Evolutionary conservation across 2,888 invertebrate species (phyloP).

Genomic region (Brachynemurus nebulosus): DNA sequence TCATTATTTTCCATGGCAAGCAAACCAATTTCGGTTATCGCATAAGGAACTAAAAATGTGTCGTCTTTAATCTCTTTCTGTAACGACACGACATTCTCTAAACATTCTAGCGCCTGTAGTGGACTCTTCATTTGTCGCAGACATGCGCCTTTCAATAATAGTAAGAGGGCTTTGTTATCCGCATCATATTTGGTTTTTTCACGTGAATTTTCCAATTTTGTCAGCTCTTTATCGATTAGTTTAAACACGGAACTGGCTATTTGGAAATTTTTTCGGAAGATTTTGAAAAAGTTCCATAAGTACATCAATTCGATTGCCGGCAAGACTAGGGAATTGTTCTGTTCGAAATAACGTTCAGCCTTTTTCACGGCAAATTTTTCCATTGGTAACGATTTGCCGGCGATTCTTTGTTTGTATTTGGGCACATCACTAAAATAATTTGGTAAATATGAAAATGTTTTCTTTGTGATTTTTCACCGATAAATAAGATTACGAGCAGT

Average conservation of each 20-base stretch:
- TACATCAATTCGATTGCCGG: conserved; percentile 82
- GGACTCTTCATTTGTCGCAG: conserved; percentile 64
- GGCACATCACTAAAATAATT: conserved; percentile 74
- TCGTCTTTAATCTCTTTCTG: conserved; percentile 68
- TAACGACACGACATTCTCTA: conserved; percentile 44
- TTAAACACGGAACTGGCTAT: conserved; percentile 47
- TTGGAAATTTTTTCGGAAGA: conserved; percentile 55
- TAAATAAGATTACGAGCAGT: too few relatives aligned
- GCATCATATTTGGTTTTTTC: conserved; percentile 36
- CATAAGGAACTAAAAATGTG: conserved; percentile 71
- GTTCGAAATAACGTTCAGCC: conserved; percentile 61
- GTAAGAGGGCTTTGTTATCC: conserved; percentile 62
- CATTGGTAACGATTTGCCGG: conserved; percentile 92
- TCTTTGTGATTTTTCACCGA: too few relatives aligned
- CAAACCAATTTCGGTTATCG: conserved; percentile 73
- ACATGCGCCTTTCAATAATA: conserved; percentile 71
- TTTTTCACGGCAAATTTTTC: conserved; percentile 92
- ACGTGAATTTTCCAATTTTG: conserved; percentile 23
- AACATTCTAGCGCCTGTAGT: conserved; percentile 61
- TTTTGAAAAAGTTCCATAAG: conserved; percentile 83
- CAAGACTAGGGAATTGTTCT: conserved; percentile 57
- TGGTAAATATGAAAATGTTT: too few relatives aligned
- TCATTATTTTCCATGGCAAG: conserved; percentile 59
- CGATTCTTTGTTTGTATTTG: conserved; percentile 72
- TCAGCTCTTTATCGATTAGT: conserved; percentile 41